phyloP scores from a whole-genome alignment of 2,113 vertebrate genomes.

The Gallinago jamesoni region DNA sequence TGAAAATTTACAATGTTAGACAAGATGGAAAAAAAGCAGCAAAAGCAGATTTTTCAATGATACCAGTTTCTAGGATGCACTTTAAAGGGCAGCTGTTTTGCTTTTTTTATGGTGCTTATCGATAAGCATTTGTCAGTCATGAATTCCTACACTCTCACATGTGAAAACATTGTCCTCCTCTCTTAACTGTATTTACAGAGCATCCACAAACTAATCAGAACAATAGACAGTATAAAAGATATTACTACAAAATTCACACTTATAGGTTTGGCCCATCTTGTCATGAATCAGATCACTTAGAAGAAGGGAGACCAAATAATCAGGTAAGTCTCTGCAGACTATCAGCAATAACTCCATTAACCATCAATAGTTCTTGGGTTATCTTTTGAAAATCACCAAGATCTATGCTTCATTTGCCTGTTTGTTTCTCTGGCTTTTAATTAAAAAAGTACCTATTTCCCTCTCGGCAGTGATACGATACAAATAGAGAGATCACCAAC shows the following conservation, averaged over 20 bases:
- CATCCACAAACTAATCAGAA: not conserved
- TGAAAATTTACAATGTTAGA: not conserved
- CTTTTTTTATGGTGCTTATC: not conserved
- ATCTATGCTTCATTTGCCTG: not conserved
- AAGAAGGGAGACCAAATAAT: not conserved
- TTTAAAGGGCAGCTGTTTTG: not conserved
- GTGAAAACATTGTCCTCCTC: not conserved
- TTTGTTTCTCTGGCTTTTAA: not conserved
- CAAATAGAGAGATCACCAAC: not conserved
- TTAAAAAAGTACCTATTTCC: not conserved
- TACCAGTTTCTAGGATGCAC: not conserved
- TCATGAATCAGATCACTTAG: not conserved
- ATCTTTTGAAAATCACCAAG: not conserved
- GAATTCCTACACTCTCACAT: not conserved
- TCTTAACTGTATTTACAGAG: not conserved
- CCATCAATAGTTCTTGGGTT: not conserved
- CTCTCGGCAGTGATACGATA: not conserved
- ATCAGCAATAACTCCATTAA: not conserved
- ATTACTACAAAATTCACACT: not conserved
- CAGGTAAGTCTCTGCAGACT: not conserved
- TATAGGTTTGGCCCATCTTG: not conserved
- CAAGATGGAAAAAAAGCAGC: not conserved
- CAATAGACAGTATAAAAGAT: not conserved
- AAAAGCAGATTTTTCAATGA: not conserved
- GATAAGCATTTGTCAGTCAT: not conserved